Evolutionary conservation across 2,797 vertebrate species (phyloP).

Genomic region (Rachycentron canadum): DNA sequence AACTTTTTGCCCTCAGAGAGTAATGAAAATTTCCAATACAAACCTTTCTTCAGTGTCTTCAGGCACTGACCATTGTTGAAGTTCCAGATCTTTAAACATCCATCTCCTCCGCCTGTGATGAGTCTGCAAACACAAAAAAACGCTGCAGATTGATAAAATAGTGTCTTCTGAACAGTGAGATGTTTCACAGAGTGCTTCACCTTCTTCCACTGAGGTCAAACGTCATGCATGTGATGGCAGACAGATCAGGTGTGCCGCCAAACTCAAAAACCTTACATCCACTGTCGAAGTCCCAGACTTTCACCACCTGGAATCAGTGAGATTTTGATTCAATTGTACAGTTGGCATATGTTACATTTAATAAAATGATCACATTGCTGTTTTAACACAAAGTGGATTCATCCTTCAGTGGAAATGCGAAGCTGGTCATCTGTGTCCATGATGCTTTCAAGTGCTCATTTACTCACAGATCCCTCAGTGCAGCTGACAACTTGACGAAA

Average conservation of each 20-base stretch:
- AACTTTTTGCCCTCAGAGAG: constrained; percentile 9
- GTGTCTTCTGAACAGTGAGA: neutral
- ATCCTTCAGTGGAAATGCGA: constrained; percentile 1
- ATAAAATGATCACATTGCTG: neutral
- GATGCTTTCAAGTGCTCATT: constrained; percentile 26
- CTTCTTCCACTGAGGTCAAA: constrained; percentile 85
- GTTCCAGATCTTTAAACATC: constrained; percentile 85
- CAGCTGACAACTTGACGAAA: constrained; percentile 89
- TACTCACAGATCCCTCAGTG: constrained; percentile 87
- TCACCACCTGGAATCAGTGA: constrained; percentile 76
- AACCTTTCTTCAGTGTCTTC: constrained; percentile 80
- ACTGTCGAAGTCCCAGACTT: constrained; percentile 87
- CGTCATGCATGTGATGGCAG: constrained; percentile 84
- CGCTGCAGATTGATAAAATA: neutral
- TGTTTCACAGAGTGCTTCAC: constrained; percentile 43
- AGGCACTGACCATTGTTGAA: constrained; percentile 83
- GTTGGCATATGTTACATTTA: neutral
- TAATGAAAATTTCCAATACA: neutral
- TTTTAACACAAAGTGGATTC: neutral
- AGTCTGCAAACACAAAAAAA: constrained; percentile 73
- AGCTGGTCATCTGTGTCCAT: neutral
- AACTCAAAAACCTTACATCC: constrained; percentile 85
- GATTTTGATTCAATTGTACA: neutral
- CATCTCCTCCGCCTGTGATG: constrained; percentile 83
- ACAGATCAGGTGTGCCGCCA: constrained; percentile 67